Conservation (phyloP, 2,113 vertebrate species). For the Festucalex cinctus region DNA sequence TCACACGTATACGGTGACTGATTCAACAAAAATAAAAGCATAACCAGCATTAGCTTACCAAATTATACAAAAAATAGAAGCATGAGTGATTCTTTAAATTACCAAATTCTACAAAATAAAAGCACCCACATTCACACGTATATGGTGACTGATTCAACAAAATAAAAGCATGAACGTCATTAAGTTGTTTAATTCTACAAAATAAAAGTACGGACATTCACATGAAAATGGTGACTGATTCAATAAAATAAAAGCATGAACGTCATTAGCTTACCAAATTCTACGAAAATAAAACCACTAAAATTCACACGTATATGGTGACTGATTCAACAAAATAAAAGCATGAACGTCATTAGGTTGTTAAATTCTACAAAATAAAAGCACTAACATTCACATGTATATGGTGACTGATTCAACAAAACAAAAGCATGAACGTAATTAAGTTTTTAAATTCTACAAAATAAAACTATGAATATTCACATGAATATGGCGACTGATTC, state of each 20-base stretch:
- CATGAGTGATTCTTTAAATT: too few species aligned
- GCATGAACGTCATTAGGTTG: not conserved
- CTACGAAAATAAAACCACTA: too few species aligned
- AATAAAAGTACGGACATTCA: too few species aligned
- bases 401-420: not conserved
- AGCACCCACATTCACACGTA: too few species aligned
- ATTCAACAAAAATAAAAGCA: too few species aligned
- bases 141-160: not conserved
- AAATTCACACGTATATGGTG: too few species aligned
- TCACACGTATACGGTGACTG: too few species aligned
- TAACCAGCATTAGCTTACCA: not conserved
- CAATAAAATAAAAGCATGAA: not conserved
- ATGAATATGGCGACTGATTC: not conserved
- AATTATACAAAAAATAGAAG: too few species aligned
- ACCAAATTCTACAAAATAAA: too few species aligned
- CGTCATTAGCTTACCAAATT: too few species aligned
- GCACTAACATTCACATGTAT: not conserved
- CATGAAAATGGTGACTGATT: not conserved
- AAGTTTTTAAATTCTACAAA: not conserved
- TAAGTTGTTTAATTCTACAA: too few species aligned
- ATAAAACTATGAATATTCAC: not conserved
- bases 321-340: not conserved
- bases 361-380: not conserved
- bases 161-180: not conserved
- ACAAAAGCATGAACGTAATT: not conserved